Evolutionary conservation across 2,797 vertebrate species (phyloP).

Genomic region (Enteromius afrohamiltoni): DNA sequence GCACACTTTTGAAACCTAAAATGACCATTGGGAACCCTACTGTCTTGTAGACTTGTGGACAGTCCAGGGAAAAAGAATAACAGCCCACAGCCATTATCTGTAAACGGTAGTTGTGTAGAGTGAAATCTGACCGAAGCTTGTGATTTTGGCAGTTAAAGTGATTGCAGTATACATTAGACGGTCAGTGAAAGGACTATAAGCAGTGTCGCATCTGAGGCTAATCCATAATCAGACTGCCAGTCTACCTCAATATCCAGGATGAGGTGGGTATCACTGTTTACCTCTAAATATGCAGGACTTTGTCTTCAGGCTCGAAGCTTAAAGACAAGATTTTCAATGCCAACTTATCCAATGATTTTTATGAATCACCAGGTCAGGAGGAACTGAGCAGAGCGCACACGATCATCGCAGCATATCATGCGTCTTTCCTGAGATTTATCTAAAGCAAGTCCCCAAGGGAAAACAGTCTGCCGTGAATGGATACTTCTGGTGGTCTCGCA

Average conservation of each 20-base stretch:
- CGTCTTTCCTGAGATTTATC: slow-evolving; percentile 44
- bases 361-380: slow-evolving; percentile 15
- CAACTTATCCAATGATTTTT: slow-evolving; percentile 21
- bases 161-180: background rate
- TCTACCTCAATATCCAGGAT: slow-evolving; percentile 26
- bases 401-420: slow-evolving; percentile 38
- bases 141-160: background rate
- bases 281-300: slow-evolving; percentile 35
- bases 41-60: background rate
- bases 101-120: background rate
- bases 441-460: slow-evolving; percentile 30
- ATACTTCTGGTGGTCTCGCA: slow-evolving; percentile 22
- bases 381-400: slow-evolving; percentile 29
- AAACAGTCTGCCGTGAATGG: slow-evolving; percentile 27
- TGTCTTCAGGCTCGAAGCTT: slow-evolving; percentile 33
- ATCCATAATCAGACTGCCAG: slow-evolving; percentile 31
- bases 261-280: slow-evolving; percentile 28
- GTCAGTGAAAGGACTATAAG: background rate
- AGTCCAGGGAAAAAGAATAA: background rate
- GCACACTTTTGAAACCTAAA: background rate
- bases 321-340: slow-evolving; percentile 18
- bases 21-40: too few relatives aligned
- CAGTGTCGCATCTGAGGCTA: background rate
- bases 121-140: background rate
- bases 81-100: too few relatives aligned